Base-by-base conservation (phyloP, 2,888 invertebrate species). In the Hydraecia micacea region DNA sequence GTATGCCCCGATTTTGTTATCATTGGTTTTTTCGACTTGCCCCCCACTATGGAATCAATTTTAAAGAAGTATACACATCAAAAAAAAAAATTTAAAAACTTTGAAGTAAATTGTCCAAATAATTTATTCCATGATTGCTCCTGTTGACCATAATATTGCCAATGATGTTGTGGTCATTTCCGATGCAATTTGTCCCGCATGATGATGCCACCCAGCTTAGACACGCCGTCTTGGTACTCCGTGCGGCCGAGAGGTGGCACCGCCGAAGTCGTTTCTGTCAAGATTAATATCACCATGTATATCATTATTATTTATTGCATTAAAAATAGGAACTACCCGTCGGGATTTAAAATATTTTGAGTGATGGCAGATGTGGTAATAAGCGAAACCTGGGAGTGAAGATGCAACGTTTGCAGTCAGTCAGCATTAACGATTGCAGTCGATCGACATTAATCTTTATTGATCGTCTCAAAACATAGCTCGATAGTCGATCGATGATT, bases 161-260 rank as follows among this genome's bases (percentile, higher is more conserved):
- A 66, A 28, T 55, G 1, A 39, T 11, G 32, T 7, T 18, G 13
- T 9, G 28, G 6, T 83, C 36, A 94, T 90, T 87, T 93, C 73
- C 96, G 90, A 86, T 97, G 97, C 52, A 97, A 90, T 84, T 97
- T 97, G 91, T 97, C 97, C 2, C 97, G 95, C 93, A 98, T 97
- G 72, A 98, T 98, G 83, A 97, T 95, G 9, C 95, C 96, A 4
- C 97, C 98, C 3, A 97, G 94, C 89, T 97, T 97, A 1, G 97
- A 97, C 25, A 98, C 97, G 0, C 96, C 97, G 81, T 98, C 98
- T 90, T 97, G 97, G 91, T 98, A 98, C 91, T 98, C 98, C 0
- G 97, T 97, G 82, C 95, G 96, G 88, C 97, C 97, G 32, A 96
- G 91, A 2, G 97, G 96, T 6, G 97, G 95, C 2, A 93, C 92